Conservation (phyloP, 2,888 invertebrate species). For the Chesias legatella region DNA sequence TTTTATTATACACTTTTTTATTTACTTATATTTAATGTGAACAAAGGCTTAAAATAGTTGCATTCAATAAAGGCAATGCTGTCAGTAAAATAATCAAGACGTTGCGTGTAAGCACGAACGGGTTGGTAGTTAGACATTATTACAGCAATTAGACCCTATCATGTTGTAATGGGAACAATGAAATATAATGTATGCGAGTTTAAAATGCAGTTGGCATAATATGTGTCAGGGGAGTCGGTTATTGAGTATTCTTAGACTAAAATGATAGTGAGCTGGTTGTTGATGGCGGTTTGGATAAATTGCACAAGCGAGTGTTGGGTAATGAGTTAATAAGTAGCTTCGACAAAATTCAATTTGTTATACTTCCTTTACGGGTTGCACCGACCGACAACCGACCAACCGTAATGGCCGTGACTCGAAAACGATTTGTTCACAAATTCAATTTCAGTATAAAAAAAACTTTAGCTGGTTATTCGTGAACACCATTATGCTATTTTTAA, state of each 20-base stretch:
- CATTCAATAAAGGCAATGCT: constrained; percentile 12
- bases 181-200: constrained; percentile 57
- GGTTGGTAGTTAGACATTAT: constrained; percentile 45
- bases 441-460: constrained; percentile 5
- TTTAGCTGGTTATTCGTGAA: no score
- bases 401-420: constrained; percentile 6
- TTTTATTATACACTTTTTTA: no score
- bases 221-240: constrained; percentile 48
- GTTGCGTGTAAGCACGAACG: constrained; percentile 50
- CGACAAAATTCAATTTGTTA: constrained; percentile 9
- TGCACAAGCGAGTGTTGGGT: constrained; percentile 32
- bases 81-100: constrained; percentile 33
- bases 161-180: constrained; percentile 69
- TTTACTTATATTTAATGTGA: no score
- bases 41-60: background rate
- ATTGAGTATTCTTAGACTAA: constrained; percentile 29
- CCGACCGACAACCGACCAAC: constrained; percentile 1
- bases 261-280: constrained; percentile 31
- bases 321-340: constrained; percentile 26
- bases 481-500: no score
- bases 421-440: constrained; percentile 10
- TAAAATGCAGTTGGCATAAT: constrained; percentile 53
- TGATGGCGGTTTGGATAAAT: constrained; percentile 35
- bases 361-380: constrained; percentile 12
- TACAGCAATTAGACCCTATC: constrained; percentile 68